A percentile compares a stretch with the other conserved stretches of the same genome.
These are phyloP conservation scores for Brachylomia viminalis DNA, from an alignment of 2,888 invertebrate species.

Conservation along the genomic window DNA sequence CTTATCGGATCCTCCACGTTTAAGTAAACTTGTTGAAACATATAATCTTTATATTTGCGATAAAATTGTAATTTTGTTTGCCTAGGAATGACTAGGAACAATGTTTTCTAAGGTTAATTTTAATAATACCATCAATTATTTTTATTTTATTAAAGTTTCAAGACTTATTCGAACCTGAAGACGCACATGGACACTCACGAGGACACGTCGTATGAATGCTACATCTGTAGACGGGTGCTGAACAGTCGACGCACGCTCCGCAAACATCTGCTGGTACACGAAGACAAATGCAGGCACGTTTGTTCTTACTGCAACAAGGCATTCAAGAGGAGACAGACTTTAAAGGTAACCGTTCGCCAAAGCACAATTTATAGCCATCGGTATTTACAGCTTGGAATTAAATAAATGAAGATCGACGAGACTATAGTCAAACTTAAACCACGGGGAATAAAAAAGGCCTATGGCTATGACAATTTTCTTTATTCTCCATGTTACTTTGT, in stretches of 20 bases:
- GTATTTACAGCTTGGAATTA: neutral
- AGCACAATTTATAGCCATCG: neutral
- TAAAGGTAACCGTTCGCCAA: conserved; percentile 75
- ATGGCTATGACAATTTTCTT: neutral
- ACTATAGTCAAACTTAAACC: neutral
- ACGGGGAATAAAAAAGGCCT: neutral
- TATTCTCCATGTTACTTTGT: neutral
- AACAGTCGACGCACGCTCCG: conserved; percentile 89
- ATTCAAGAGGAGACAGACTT: conserved; percentile 88
- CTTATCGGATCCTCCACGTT: neutral
- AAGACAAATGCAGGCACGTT: conserved; percentile 88
- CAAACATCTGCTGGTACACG: conserved; percentile 89
- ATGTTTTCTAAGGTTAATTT: neutral
- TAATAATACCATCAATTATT: neutral
- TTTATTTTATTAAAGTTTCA: conserved; percentile 81
- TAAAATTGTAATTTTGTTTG: neutral
- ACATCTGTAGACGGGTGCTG: conserved; percentile 87
- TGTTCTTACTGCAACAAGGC: conserved; percentile 90
- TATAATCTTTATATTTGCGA: neutral
- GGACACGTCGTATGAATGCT: conserved; percentile 89
- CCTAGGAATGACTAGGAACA: neutral
- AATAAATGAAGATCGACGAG: neutral
- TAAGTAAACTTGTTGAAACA: conserved; percentile 6
- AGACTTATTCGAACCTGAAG: conserved; percentile 90
- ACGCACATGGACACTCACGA: conserved; percentile 90